Conservation (phyloP, 2,888 invertebrate genomes). For the Epinotia demarniana region DNA sequence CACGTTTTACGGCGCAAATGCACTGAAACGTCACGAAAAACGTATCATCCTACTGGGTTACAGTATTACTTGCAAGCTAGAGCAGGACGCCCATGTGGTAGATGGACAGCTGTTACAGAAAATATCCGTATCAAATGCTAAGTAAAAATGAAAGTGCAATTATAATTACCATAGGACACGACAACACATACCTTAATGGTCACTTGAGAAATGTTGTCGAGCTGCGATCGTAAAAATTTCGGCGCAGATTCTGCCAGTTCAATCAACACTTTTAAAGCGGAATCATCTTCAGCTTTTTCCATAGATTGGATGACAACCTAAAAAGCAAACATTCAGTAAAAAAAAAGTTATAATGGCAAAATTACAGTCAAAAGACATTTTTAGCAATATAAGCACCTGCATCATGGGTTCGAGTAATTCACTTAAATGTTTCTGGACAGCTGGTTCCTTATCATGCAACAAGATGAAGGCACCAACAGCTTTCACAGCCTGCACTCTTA, state of each 20-base stretch:
- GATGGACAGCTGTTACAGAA: neutral
- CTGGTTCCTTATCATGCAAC: slow-evolving; percentile 96
- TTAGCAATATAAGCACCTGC: slow-evolving; percentile 77
- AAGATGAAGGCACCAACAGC: slow-evolving; percentile 95
- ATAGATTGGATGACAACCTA: slow-evolving; percentile 92
- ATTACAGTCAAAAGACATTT: neutral
- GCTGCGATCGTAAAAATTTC: slow-evolving; percentile 94
- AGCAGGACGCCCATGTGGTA: too few relatives aligned
- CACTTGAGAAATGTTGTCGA: slow-evolving; percentile 93
- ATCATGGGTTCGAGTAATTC: slow-evolving; percentile 93
- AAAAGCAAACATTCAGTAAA: slow-evolving; percentile 35
- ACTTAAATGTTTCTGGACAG: slow-evolving; percentile 93
- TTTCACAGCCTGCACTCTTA: slow-evolving; percentile 92
- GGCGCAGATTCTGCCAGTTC: slow-evolving; percentile 97
- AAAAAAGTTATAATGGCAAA: neutral
- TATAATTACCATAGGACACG: neutral
- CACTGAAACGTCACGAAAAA: too few relatives aligned
- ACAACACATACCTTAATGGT: slow-evolving; percentile 89
- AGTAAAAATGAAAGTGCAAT: neutral
- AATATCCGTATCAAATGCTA: neutral
- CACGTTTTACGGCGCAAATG: too few relatives aligned
- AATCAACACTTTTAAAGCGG: slow-evolving; percentile 95
- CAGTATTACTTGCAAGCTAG: too few relatives aligned
- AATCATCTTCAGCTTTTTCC: slow-evolving; percentile 94
- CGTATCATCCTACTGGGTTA: too few relatives aligned